Evolutionary conservation across 2,888 invertebrate genomes (phyloP), one percentile per base, ranked within the genome.

Genomic region (Antheraea yamamai): DNA sequence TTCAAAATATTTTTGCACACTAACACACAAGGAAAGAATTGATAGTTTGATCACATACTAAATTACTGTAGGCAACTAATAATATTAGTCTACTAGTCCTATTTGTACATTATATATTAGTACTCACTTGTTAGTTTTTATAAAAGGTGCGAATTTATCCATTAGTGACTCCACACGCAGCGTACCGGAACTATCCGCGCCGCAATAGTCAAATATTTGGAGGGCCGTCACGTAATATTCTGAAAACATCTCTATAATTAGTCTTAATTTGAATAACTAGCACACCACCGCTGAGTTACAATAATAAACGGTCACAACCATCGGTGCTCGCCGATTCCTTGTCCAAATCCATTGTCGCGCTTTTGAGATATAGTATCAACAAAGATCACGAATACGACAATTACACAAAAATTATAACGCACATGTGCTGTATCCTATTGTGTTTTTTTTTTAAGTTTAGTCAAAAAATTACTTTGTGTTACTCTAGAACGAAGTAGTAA

Each of bases 181-280:
- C 78, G 88, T 87, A 73, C 88, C 89, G 64, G 88, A 84, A 79
- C 84, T 90, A 72, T 92, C 89, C 16, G 87, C 89, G 76, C 92
- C 92, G 82, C 93, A 95, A 83, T 87, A 91, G 80, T 92, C 90
- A 86, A 95, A 95, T 85, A 95, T 93, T 81, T 93, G 93, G 72
- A 88, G 84, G 76, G 95, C 95, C 76, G 93, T 93, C 84, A 89
- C 88, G 79, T 89, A 88, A 87, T 91, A 94, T 80, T 93, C 95
- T 95, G 89, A 91, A 87, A 86, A 85, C 80, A 83, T 84, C 83
- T 82, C 82, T 84, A 85, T 85, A 87, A 82, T 86, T 85, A 86
- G 86, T 85, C 79, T 81, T 78, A 83, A 84, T 80, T 83, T 80
- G 79, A 80, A 82, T 81, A 86, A 83, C 84, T 82, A 83, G 79